Conservation (phyloP, 2,797 vertebrate genomes). For the Aplochiton taeniatus region DNA sequence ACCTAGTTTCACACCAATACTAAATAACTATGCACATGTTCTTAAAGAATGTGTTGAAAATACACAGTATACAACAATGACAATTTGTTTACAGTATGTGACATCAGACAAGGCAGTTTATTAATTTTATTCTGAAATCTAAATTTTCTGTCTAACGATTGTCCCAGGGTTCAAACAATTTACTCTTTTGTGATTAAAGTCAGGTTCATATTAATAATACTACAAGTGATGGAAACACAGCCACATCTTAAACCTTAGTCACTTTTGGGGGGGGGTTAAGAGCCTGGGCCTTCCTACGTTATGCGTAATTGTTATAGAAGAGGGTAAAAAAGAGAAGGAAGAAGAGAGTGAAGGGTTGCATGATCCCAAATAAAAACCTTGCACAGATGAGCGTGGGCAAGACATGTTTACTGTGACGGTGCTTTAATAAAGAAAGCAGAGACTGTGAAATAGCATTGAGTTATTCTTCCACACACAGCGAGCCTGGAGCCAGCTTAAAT, state of each 20-base stretch:
- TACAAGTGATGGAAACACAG: slow-evolving; percentile 37
- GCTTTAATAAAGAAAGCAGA: slow-evolving; percentile 81
- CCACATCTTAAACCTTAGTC: slow-evolving; percentile 37
- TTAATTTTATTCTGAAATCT: no score
- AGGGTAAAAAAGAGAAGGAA: not conserved
- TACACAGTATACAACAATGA: no score
- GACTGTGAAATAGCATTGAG: slow-evolving; percentile 78
- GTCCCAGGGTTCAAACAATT: slow-evolving; percentile 44
- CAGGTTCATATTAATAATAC: slow-evolving; percentile 47
- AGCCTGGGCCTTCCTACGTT: no score
- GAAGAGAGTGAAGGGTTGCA: slow-evolving; percentile 7
- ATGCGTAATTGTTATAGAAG: not conserved
- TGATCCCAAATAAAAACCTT: slow-evolving; percentile 42
- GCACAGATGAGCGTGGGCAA: slow-evolving; percentile 47
- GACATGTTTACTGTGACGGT: slow-evolving; percentile 74
- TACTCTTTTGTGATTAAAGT: slow-evolving; percentile 48
- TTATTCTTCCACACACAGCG: slow-evolving; percentile 70
- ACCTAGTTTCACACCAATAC: no score
- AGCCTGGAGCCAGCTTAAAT: slow-evolving; percentile 49
- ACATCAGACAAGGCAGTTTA: no score
- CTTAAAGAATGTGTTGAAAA: no score
- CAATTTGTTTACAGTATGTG: no score
- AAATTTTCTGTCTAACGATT: not conserved
- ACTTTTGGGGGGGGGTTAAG: slow-evolving; percentile 13
- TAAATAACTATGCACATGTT: no score